These are phyloP conservation scores for Sebastes minor DNA, from an alignment of 2,797 vertebrate genomes.

Conservation along the genomic window DNA sequence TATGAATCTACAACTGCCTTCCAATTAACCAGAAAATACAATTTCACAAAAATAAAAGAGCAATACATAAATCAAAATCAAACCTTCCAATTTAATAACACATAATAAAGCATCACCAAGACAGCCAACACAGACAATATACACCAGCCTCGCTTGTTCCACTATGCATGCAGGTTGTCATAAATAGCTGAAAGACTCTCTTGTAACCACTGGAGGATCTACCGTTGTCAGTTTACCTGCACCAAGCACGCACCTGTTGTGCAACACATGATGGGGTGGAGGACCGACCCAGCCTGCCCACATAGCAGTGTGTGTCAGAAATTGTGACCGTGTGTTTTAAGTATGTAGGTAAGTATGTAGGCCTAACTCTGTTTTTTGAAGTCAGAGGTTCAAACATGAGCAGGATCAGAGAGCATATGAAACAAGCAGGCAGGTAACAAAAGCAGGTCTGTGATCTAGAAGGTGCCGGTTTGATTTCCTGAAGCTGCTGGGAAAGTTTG, in stretches of 20 bases:
- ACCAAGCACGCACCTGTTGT: background rate
- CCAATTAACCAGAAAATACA: background rate
- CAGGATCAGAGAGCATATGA: slow-evolving; percentile 22
- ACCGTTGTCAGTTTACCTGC: background rate
- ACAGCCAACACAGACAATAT: background rate
- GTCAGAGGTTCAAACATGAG: slow-evolving; percentile 16
- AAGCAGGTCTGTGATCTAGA: slow-evolving; percentile 17
- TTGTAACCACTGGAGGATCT: too few relatives aligned
- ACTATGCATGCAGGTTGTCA: background rate
- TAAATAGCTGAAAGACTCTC: background rate
- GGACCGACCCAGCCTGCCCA: background rate
- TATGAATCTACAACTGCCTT: background rate
- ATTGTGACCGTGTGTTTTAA: background rate
- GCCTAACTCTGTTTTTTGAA: background rate
- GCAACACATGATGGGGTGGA: background rate
- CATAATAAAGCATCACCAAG: background rate
- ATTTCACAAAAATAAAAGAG: background rate
- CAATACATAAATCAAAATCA: background rate
- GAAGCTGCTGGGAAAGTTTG: slow-evolving; percentile 12
- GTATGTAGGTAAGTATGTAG: background rate
- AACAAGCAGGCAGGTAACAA: slow-evolving; percentile 20
- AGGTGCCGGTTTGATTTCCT: slow-evolving; percentile 37
- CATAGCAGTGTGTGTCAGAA: background rate
- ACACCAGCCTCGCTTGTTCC: background rate
- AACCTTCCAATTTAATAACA: too few relatives aligned